Percentiles rank a stretch among this genome's conserved stretches.
Conservation (phyloP, 1,140 invertebrate genomes). For the Saxidomus purpurata region DNA sequence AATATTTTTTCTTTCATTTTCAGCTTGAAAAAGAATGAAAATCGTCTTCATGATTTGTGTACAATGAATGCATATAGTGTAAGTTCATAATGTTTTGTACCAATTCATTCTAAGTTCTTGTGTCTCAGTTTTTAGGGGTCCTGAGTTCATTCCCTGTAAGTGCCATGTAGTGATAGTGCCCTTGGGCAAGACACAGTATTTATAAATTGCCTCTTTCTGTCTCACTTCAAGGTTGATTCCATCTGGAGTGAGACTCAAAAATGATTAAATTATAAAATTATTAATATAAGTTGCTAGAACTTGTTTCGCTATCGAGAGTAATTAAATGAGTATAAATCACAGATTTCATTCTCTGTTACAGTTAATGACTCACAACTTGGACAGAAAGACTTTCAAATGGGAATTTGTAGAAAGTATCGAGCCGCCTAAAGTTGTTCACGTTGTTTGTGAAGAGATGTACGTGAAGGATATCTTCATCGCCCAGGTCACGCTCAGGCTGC, state of each 20-base stretch:
- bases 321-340: no score
- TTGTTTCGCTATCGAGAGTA: no score
- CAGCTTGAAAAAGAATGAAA: constrained; percentile 89
- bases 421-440: constrained; percentile 94
- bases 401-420: constrained; percentile 96
- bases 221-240: no score
- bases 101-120: no score
- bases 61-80: constrained; percentile 96
- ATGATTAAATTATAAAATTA: no score
- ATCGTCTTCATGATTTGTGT: constrained; percentile 91
- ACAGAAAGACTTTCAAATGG: constrained; percentile 95
- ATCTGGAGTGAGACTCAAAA: no score
- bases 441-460: constrained; percentile 91
- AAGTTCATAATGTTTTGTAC: constrained; percentile 79
- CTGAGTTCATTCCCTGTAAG: no score
- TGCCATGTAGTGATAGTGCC: no score
- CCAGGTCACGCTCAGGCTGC: constrained; percentile 97
- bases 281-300: no score
- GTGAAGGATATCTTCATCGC: constrained; percentile 95
- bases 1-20: constrained; percentile 52
- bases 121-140: no score
- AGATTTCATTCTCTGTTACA: constrained; percentile 82
- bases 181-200: no score
- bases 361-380: constrained; percentile 94
- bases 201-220: no score